Conservation (phyloP, 2,797 vertebrate species). For the Leuciscus waleckii region DNA sequence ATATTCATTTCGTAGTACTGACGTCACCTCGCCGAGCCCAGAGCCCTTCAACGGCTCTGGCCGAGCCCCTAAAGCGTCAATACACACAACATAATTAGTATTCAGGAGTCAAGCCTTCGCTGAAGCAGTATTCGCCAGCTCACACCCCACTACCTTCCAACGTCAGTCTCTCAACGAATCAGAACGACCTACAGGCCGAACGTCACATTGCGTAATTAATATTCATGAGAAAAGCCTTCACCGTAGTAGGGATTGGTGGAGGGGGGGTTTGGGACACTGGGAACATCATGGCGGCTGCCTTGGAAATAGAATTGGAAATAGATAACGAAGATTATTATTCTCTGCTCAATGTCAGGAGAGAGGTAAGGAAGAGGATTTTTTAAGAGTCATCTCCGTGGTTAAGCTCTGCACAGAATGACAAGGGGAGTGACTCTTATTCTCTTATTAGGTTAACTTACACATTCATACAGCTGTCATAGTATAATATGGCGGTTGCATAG, state of each 20-base stretch:
- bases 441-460: neutral
- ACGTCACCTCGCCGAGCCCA: neutral
- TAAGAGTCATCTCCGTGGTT: neutral
- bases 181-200: neutral
- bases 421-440: neutral
- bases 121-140: neutral
- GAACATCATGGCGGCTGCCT: constrained; percentile 97
- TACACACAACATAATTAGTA: neutral
- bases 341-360: constrained; percentile 91
- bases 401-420: neutral
- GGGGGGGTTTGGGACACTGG: constrained; percentile 76
- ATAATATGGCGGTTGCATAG: constrained; percentile 12
- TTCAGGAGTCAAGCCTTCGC: neutral
- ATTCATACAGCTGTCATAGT: neutral
- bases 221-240: constrained; percentile 35
- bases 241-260: constrained; percentile 59
- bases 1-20: neutral
- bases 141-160: neutral
- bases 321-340: constrained; percentile 95
- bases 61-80: neutral
- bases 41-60: too few species aligned
- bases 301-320: constrained; percentile 84
- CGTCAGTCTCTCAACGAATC: constrained; percentile 6
- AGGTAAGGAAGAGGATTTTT: constrained; percentile 79
- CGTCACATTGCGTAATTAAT: constrained; percentile 30